Percentiles rank a stretch among this genome's conserved stretches.
Conservation (phyloP, 2,797 vertebrate species). For the Taenioides sp. region DNA sequence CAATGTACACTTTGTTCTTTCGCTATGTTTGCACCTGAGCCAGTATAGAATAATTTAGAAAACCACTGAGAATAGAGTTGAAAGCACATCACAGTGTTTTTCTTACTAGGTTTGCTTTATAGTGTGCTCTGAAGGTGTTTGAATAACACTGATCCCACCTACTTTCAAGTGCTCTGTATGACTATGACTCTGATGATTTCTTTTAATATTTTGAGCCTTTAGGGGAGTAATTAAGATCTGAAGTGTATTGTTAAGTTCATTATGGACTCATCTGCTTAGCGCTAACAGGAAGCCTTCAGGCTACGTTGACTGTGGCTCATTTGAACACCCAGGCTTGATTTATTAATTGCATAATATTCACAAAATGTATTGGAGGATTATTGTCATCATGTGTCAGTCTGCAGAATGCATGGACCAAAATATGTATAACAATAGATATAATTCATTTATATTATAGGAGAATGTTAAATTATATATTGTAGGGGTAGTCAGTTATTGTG, state of each 20-base stretch:
- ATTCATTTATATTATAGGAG: background rate
- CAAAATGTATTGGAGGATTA: background rate
- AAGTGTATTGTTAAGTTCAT: background rate
- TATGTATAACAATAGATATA: too few relatives aligned
- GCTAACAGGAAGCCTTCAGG: background rate
- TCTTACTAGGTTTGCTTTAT: background rate
- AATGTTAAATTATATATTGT: background rate
- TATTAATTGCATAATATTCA: too few relatives aligned
- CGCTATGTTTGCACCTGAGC: background rate
- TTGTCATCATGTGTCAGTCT: background rate
- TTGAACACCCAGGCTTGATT: background rate
- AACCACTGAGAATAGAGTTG: too few relatives aligned
- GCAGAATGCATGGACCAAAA: too few relatives aligned
- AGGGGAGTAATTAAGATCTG: background rate
- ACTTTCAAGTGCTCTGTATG: too few relatives aligned
- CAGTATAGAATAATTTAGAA: too few relatives aligned
- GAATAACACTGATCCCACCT: too few relatives aligned
- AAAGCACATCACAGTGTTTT: too few relatives aligned
- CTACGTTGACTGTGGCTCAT: background rate
- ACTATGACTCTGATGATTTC: too few relatives aligned
- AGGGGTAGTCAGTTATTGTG: background rate
- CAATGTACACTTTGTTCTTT: conserved; percentile 1
- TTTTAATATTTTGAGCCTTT: too few relatives aligned
- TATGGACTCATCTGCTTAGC: background rate
- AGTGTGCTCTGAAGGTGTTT: background rate